Evolutionary conservation across 2,797 vertebrate species (phyloP), one percentile per base, ranked within the genome.

Genomic region (Pogonophryne albipinna): DNA sequence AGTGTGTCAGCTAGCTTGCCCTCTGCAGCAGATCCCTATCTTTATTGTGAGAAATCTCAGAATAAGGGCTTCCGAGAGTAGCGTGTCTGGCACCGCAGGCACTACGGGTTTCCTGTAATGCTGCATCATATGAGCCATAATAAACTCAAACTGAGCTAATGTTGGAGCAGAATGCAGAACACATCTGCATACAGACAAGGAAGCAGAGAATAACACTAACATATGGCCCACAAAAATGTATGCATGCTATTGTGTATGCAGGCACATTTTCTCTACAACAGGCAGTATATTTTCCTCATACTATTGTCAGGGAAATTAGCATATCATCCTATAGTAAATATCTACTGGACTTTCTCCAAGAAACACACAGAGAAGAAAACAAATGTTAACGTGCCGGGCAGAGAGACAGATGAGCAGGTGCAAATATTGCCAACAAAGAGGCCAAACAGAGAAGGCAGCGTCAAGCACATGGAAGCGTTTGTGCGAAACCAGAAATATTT

Each of bases 401-500:
- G 20, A 62, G 82, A 86, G 79, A 85, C 62, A 76, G 88, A 88
- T 92, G 85, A 94, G 87, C 93, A 94, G 94, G 92, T 95, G 93
- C 94, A 94, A 94, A 94, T 93, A 89, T 92, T 87, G 85, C 78
- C 82, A 85, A 90, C 81, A 92, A 90, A 93, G 85, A 89, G 79
- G 81, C 80, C 85, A 90, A 93, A 95, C 94, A 95, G 92, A 93
- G 91, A 78, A 81, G 89, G 83, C 93, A 93, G 92, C 94, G 94
- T 95, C 89, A 60, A 83, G 87, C 82, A 71, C 80, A 84, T 85
- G 86, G 81, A 86, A 69, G 74, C 85, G 71, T 88, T 83, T 90
- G 91, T 89, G 87, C 67, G 52, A 83, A 89, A 87, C 90, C 82
- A 93, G 90, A 95, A 94, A 94, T 94, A 93, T 95, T 95, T 92